These are phyloP conservation scores for Phortica okadai DNA, from an alignment of 2,888 invertebrate genomes.

Conservation along the genomic window DNA sequence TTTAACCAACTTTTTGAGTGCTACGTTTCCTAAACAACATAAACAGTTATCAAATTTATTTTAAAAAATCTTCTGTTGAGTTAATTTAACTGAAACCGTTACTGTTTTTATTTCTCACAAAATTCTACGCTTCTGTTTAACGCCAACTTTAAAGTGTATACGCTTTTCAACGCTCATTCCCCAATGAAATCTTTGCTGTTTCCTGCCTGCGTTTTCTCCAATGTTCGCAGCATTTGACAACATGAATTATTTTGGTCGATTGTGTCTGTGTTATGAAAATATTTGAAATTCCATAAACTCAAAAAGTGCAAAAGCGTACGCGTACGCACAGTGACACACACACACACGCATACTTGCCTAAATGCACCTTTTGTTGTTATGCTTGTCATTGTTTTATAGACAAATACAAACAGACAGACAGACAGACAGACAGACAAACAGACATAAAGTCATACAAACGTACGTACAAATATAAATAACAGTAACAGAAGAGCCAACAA, in stretches of 20 bases:
- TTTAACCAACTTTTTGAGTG: too few relatives aligned
- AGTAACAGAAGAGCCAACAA: constrained; percentile 29
- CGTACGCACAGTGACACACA: neutral
- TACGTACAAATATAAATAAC: constrained; percentile 8
- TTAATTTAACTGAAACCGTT: too few relatives aligned
- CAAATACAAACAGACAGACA: neutral
- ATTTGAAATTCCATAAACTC: constrained; percentile 52
- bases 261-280: constrained; percentile 55
- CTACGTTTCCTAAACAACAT: too few relatives aligned
- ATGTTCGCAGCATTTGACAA: constrained; percentile 43
- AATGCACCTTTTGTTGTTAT: constrained; percentile 15
- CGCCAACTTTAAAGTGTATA: neutral
- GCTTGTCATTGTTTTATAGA: constrained; percentile 38
- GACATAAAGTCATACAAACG: neutral
- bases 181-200: neutral
- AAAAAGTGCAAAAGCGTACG: constrained; percentile 8
- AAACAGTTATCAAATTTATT: too few relatives aligned
- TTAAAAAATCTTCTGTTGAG: too few relatives aligned
- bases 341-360: neutral
- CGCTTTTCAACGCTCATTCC: neutral
- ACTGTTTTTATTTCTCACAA: too few relatives aligned
- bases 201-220: neutral
- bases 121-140: neutral
- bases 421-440: neutral
- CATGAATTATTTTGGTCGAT: constrained; percentile 59